These are phyloP conservation scores for Lochmaea capreae DNA, from an alignment of 2,888 invertebrate genomes.

Conservation along the genomic window DNA sequence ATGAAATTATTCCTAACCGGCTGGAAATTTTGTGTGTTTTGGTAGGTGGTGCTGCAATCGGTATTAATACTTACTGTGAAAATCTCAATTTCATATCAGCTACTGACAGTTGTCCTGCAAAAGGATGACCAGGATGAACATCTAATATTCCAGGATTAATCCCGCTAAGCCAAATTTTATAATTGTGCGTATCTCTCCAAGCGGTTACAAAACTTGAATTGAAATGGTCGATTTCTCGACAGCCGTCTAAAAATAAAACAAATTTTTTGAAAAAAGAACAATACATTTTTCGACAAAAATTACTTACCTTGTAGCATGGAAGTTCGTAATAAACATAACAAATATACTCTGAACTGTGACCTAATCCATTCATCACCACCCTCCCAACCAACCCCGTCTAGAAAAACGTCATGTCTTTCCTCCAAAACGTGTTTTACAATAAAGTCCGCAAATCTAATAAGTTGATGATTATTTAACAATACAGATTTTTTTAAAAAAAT, in stretches of 20 bases:
- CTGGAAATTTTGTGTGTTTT: no score
- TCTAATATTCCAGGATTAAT: slow-evolving; percentile 76
- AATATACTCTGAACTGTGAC: slow-evolving; percentile 90
- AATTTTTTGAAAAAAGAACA: not conserved
- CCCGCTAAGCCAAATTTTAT: slow-evolving; percentile 82
- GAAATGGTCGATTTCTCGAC: slow-evolving; percentile 88
- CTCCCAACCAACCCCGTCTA: slow-evolving; percentile 84
- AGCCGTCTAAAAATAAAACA: slow-evolving; percentile 70
- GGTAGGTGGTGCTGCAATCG: no score
- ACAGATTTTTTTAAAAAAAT: no score
- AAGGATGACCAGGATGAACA: slow-evolving; percentile 89
- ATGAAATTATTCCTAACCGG: no score
- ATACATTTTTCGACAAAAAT: no score
- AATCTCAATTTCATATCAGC: slow-evolving; percentile 93
- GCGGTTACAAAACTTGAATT: slow-evolving; percentile 85
- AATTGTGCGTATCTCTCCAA: slow-evolving; percentile 91
- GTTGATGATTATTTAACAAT: not conserved
- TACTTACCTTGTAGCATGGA: slow-evolving; percentile 76
- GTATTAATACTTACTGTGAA: slow-evolving; percentile 79
- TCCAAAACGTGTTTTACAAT: slow-evolving; percentile 80
- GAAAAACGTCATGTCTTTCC: slow-evolving; percentile 76
- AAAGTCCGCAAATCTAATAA: slow-evolving; percentile 83
- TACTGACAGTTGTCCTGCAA: slow-evolving; percentile 93
- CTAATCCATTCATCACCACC: slow-evolving; percentile 98
- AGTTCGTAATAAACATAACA: slow-evolving; percentile 84